A percentile compares a stretch with the other conserved stretches of the same genome.
Evolutionary conservation across 2,797 vertebrate species (phyloP).

Genomic region (Cryptoblepharus egeriae): DNA sequence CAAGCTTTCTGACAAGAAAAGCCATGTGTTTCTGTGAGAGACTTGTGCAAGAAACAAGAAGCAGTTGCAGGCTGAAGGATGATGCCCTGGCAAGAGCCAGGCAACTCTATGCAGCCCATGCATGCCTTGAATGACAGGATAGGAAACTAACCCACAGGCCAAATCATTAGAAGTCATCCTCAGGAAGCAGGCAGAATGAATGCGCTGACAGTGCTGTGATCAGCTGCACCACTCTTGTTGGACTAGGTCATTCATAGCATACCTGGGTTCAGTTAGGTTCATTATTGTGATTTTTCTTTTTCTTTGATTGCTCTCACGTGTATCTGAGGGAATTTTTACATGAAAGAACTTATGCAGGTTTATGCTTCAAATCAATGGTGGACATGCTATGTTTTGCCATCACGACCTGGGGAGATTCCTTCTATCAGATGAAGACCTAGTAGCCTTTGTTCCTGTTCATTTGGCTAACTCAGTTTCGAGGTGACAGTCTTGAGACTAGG

Average conservation of each 20-base stretch:
- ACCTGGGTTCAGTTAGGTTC: background rate
- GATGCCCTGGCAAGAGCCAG: constrained; percentile 58
- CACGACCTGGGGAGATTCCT: background rate
- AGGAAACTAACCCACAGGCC: constrained; percentile 8
- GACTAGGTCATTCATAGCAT: background rate
- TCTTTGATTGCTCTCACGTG: background rate
- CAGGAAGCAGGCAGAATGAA: constrained; percentile 4
- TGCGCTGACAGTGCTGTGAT: background rate
- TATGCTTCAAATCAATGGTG: background rate
- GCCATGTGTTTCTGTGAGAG: constrained; percentile 11
- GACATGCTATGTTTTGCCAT: no score
- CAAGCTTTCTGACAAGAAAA: constrained; percentile 24
- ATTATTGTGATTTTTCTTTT: background rate
- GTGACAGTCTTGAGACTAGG: background rate
- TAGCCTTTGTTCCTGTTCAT: background rate
- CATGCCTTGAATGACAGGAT: constrained; percentile 37
- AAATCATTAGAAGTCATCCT: constrained; percentile 38
- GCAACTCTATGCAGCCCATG: constrained; percentile 37
- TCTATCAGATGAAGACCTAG: background rate
- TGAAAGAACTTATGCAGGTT: background rate
- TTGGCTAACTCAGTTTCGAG: no score
- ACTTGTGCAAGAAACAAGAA: constrained; percentile 16
- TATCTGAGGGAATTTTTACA: background rate
- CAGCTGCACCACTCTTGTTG: background rate
- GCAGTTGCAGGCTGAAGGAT: constrained; percentile 50